These are phyloP conservation scores for Plagiodera versicolora DNA, from an alignment of 2,888 invertebrate genomes.

Conservation along the genomic window DNA sequence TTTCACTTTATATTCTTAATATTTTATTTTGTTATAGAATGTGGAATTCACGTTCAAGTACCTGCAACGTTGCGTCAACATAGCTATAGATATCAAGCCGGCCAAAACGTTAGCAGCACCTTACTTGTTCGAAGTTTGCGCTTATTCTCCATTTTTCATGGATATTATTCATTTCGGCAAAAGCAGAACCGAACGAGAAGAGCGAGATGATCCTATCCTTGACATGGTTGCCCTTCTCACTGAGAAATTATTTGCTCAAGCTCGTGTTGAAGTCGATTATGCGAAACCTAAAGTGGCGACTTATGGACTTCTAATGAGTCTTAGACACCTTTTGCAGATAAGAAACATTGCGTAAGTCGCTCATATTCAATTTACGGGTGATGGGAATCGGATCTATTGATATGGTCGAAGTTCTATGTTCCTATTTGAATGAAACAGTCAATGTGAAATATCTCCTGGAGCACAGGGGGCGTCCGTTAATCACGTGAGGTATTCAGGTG, in stretches of 20 bases:
- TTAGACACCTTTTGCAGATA: constrained; percentile 36
- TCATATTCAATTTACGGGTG: too few species aligned
- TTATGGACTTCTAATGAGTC: constrained; percentile 38
- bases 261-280: constrained; percentile 27
- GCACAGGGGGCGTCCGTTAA: too few species aligned
- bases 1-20: too few species aligned
- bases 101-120: constrained; percentile 76
- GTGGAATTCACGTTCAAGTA: constrained; percentile 39
- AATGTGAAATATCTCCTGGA: too few species aligned
- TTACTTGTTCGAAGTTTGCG: constrained; percentile 62
- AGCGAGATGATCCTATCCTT: constrained; percentile 29
- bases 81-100: constrained; percentile 72
- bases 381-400: too few species aligned
- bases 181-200: constrained; percentile 17
- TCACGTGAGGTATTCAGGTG: too few species aligned
- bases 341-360: constrained; percentile 33
- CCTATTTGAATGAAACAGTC: too few species aligned
- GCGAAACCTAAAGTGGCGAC: constrained; percentile 31
- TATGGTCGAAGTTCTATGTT: too few species aligned
- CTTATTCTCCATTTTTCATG: constrained; percentile 42
- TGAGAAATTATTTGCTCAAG: constrained; percentile 33
- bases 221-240: constrained; percentile 37
- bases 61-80: constrained; percentile 40
- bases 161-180: constrained; percentile 33
- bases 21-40: constrained; percentile 37